phyloP scores from a whole-genome alignment of 2,113 vertebrate species.

The Chaetops frenatus region DNA sequence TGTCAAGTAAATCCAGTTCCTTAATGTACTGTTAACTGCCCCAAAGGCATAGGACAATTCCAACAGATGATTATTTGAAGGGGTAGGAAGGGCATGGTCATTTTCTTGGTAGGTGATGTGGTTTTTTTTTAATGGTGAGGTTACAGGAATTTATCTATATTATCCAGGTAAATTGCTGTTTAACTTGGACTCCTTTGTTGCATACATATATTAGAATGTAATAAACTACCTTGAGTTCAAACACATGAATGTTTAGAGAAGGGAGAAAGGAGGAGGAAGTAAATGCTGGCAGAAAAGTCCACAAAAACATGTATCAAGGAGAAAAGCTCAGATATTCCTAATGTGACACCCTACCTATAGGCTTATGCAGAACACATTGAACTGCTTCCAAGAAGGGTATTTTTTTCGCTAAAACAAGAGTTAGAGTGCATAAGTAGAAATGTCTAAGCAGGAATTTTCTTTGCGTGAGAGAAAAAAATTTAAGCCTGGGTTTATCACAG shows the following conservation, averaged over 20 bases:
- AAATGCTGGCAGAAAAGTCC: not conserved
- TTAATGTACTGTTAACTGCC: not conserved
- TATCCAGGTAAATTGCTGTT: not conserved
- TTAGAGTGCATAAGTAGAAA: not conserved
- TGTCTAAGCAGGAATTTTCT: not conserved
- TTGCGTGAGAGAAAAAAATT: not conserved
- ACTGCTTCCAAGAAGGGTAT: not conserved
- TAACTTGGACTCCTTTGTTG: not conserved
- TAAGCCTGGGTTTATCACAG: not conserved
- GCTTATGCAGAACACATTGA: not conserved
- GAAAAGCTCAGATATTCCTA: not conserved
- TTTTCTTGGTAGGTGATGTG: not conserved
- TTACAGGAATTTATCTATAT: not conserved
- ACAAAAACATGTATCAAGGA: not conserved
- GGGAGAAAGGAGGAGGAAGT: not conserved
- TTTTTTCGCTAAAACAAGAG: not conserved
- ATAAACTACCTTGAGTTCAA: not conserved
- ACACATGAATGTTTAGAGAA: not conserved
- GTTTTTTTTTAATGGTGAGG: not conserved
- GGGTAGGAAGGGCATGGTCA: not conserved
- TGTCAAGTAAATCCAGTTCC: not conserved
- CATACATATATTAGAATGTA: not conserved
- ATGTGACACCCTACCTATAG: not conserved
- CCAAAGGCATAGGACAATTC: not conserved
- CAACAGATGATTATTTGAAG: not conserved